Conservation (phyloP, 2,113 vertebrate species). For the Anarrhichthys ocellatus region DNA sequence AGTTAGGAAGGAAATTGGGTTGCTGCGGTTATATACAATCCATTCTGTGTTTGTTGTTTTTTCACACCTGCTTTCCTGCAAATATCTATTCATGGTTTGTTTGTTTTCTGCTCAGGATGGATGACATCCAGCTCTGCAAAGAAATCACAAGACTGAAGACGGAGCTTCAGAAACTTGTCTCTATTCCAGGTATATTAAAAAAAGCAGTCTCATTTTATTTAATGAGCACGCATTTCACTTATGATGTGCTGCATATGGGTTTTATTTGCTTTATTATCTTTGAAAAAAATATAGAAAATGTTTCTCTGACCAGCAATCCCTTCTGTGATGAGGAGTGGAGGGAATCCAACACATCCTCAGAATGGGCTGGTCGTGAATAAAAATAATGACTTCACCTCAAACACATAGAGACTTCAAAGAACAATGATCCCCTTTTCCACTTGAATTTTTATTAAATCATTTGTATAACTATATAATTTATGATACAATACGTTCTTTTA, state of each 20-base stretch:
- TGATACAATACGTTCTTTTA: no score
- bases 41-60: neutral
- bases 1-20: conserved; percentile 3
- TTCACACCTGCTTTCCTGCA: neutral
- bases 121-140: conserved; percentile 92
- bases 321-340: neutral
- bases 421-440: neutral
- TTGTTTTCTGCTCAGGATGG: conserved; percentile 85
- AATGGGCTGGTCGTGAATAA: neutral
- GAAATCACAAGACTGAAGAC: conserved; percentile 90
- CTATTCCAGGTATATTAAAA: conserved; percentile 82
- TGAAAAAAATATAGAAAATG: neutral
- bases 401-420: neutral
- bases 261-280: neutral
- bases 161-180: conserved; percentile 88
- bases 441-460: neutral
- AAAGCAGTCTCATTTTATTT: neutral
- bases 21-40: neutral
- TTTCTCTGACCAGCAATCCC: neutral
- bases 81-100: neutral
- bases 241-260: neutral
- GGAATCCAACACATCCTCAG: neutral
- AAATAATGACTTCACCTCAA: neutral
- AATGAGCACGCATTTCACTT: neutral
- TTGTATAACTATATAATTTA: no score